Base-by-base conservation (phyloP, 2,888 invertebrate species). In the Pandemis heparana region DNA sequence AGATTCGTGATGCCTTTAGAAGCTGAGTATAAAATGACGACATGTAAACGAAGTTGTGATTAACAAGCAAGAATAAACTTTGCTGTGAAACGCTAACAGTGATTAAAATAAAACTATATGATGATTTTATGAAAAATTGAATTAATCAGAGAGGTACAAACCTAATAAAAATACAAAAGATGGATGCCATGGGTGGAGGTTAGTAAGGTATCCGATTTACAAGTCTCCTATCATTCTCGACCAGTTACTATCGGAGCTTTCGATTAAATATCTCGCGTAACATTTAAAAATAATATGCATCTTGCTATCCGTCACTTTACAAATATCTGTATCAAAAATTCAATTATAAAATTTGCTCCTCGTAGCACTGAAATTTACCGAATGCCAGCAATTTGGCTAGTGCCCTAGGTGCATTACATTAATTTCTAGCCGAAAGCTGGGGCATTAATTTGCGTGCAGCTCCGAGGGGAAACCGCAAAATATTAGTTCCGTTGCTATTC, bases 401-500 rank as follows among this genome's bases (percentile, higher is more conserved):
- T 91, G 90, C 89, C 91, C 89, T 89, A 86, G 91, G 93, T 92
- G 91, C 92, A 93, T 94, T 92, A 92, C 92, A 94, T 93, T 94
- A 93, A 93, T 93, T 92, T 91, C 88, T 84, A 90, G 92, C 92
- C 91, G 91, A 92, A 91, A 93, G 92, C 91, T 84, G 85, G 86
- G 88, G 87, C 91, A 92, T 93, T 93, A 92, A 93, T 94, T 94
- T 91, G 92, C 87, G 92, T 90, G 91, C 90, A 88, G 88, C 88
- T 90, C 88, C 85, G 85, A 85, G 85, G 90, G 89, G 90, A 90
- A 89, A 89, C 94, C 94, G 83, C 93, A 92, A 92, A 94, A 92
- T 92, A 92, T 91, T 92, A 91, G 92, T 92, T 91, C 93, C 90
- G 89, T 88, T 90, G 91, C 90, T 91, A 92, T 94, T 93, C 92